Evolutionary conservation across 1,140 invertebrate species (phyloP), one percentile per base, ranked within the genome.

Genomic region (Drosophila tani): DNA sequence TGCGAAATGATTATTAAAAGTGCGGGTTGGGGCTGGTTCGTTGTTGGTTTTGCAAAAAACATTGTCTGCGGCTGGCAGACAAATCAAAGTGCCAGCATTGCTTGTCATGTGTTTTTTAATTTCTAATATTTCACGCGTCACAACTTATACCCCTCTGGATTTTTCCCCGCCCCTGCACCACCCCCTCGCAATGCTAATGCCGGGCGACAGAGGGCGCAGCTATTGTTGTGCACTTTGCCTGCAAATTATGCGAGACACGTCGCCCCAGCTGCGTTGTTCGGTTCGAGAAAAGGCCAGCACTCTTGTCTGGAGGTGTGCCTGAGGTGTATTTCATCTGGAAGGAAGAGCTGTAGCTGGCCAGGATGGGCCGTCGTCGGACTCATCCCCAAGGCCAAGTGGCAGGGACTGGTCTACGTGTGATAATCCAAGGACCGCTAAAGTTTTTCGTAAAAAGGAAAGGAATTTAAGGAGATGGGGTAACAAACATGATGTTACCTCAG

Each of bases 21-120:
- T 75, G 59, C 41, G 55, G 41, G 38, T 49, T 9, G 15, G 40
- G 32, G 27, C 21, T 27, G 15, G 11, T 32, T 35, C 17, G 32
- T 55, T 55, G 50, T 53, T 32, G 50, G 50, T 53, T 14, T 35
- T 53, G 17, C 12, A 35, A 19, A 12, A 24, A 60, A 62, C 69
- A 57, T 56, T 71, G 75, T 83, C 80, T 86, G 76, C 65, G 60
- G 27, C 59, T 81, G 81, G 77, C 84, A 78, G 85, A 87, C 83
- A 88, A 87, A 87, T 87, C 84, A 87, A 88, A 88, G 84, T 87
- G 77, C 81, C 83, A 56, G 46, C 60, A 63, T 53, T 32, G 66
- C 83, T 82, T 86, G 84, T 87, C 84, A 87, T 88, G 86, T 88
- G 85, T 79, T 88, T 90, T 88, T 85, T 90, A 88, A 84, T 88